Base-by-base conservation (phyloP, 64 coral and sea anemone species). In the Astreopora myriophthalma region DNA sequence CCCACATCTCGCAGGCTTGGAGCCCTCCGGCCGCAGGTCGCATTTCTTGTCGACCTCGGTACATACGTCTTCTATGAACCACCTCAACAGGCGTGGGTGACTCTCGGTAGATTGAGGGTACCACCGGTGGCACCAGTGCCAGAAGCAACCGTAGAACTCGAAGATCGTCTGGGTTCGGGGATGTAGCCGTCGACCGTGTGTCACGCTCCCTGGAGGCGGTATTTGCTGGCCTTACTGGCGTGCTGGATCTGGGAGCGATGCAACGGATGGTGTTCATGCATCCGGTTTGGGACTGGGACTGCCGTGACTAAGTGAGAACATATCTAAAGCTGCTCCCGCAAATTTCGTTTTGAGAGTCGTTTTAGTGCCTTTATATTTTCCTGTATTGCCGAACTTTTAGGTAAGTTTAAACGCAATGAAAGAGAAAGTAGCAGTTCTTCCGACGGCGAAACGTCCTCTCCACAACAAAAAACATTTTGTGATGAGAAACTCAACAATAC, bases 181-280 rank as follows among this genome's bases (percentile, higher is more conserved):
- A 68, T 87, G 23, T 67, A 87, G 9, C 85, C 85, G 48, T 87
- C 85, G 30, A 87, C 37, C 48, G n/a, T n/a, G n/a, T n/a, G n/a
- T n/a, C n/a, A n/a, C n/a, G n/a, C n/a, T n/a, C n/a, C n/a, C n/a
- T n/a, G n/a, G n/a, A n/a, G n/a, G n/a, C n/a, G n/a, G n/a, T n/a
- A n/a, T n/a, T n/a, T n/a, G n/a, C n/a, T n/a, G n/a, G n/a, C n/a
- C n/a, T n/a, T n/a, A n/a, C n/a, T n/a, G n/a, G n/a, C n/a, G n/a
- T n/a, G n/a, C n/a, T n/a, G n/a, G n/a, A n/a, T n/a, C n/a, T n/a
- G n/a, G n/a, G n/a, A n/a, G n/a, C n/a, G n/a, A n/a, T n/a, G n/a
- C n/a, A n/a, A n/a, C n/a, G n/a, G n/a, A n/a, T n/a, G n/a, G n/a
- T n/a, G n/a, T n/a, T n/a, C n/a, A n/a, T n/a, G n/a, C n/a, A n/a